Conservation (phyloP, 2,888 invertebrate species). For the Furcula furcula region DNA sequence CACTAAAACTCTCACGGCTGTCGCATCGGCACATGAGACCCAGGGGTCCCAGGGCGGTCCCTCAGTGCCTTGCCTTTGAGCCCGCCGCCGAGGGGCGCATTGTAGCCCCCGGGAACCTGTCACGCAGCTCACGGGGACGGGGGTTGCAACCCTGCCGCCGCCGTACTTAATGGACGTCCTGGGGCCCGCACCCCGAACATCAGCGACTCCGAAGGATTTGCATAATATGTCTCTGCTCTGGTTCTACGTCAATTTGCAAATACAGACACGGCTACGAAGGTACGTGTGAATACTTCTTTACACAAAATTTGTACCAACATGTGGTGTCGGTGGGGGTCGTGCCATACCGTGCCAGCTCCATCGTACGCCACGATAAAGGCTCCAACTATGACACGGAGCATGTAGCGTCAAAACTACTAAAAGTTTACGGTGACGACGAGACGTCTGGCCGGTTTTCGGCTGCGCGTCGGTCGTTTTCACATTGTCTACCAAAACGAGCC, state of each 20-base stretch:
- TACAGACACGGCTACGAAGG: constrained; percentile 4
- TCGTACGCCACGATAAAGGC: constrained; percentile 60
- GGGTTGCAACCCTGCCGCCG: too few relatives aligned
- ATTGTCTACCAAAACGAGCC: constrained; percentile 49
- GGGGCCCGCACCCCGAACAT: too few relatives aligned
- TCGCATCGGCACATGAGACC: too few relatives aligned
- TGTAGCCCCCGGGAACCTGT: too few relatives aligned
- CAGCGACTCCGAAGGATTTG: too few relatives aligned
- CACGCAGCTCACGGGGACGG: too few relatives aligned
- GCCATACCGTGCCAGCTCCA: constrained; percentile 74
- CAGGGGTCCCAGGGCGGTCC: too few relatives aligned
- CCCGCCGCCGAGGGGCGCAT: too few relatives aligned
- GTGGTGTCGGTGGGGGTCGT: constrained; percentile 69
- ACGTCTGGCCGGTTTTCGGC: constrained; percentile 41
- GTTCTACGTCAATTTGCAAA: not conserved
- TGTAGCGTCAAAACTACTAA: constrained; percentile 74
- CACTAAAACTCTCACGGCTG: too few relatives aligned
- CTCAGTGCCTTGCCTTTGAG: too few relatives aligned
- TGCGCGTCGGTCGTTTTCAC: constrained; percentile 22
- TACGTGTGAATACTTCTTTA: constrained; percentile 57
- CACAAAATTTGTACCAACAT: constrained; percentile 54
- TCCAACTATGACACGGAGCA: constrained; percentile 70
- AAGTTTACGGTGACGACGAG: constrained; percentile 55
- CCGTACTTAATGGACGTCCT: too few relatives aligned
- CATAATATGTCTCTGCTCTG: not conserved